Base-by-base conservation (phyloP, 2,888 invertebrate genomes). In the Mesochorus sp. region DNA sequence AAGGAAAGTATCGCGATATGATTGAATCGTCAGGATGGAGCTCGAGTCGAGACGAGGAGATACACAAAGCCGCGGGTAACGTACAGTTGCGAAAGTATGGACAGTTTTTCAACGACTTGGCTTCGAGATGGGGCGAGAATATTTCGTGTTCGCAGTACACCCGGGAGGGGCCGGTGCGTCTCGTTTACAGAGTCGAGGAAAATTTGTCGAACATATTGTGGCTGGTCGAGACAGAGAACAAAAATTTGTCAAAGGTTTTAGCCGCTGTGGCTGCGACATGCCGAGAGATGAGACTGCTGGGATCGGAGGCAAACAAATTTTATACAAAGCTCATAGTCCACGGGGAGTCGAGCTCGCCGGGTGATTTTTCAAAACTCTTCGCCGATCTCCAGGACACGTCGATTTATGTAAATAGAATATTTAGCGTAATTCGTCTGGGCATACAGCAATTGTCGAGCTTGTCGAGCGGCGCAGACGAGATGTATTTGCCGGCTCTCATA, bases 141-240 rank as follows among this genome's bases (percentile, higher is more conserved):
- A 79, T 81, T 1, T 88, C 87, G 8, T 80, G 83, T 1, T 71
- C 90, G 5, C 86, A 88, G 49, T 84, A 86, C 47, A 79, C 88
- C 4, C 81, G 88, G 49, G 90, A 89, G 79, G 90, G 91, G 37
- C 90, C 91, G 28, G 79, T 90, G 4, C 85, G 89, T 53, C 81
- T 89, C 1, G 75, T 88, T 87, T 92, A 92, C 77, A 88, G 91
- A 64, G 93, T 94, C 1, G 92, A 91, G 81, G 96, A 97, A 91
- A 93, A 94, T 81, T n/a, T n/a, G n/a, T 92, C 94, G 10, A 92
- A 94, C 2, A 89, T 96, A 31, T 91, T 95, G 31, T 94, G 95
- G 81, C 90, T 97, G 76, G 94, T 96, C 8, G 94, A 95, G 81
- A 96, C 96, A 21, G 97, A 97, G 90, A 97, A 97, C 88, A 95